Evolutionary conservation across 2,888 invertebrate genomes (phyloP).

Genomic region (Muscina levida): DNA sequence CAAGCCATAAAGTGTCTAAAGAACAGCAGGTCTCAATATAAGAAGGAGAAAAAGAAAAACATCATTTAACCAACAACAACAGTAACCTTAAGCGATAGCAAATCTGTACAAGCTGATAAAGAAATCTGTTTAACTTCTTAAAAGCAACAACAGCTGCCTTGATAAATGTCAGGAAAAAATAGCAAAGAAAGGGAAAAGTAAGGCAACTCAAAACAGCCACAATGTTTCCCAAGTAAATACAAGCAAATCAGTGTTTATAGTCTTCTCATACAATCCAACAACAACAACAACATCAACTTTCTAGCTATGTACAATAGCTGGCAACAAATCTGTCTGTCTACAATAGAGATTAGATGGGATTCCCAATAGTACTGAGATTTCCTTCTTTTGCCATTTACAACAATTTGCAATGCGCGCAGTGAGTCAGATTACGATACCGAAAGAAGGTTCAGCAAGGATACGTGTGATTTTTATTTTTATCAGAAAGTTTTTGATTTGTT

Average conservation of each 20-base stretch:
- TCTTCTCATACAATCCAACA: conserved; percentile 17
- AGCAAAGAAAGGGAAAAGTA: too few relatives aligned
- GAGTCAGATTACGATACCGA: too few relatives aligned
- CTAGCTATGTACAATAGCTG: too few relatives aligned
- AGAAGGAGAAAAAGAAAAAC: neutral
- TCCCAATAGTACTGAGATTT: conserved; percentile 27
- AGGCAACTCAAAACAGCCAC: neutral
- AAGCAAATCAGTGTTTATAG: conserved; percentile 48
- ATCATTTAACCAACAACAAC: neutral
- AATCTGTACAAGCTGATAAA: conserved; percentile 6
- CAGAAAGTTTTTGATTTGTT: too few relatives aligned
- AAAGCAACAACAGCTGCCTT: conserved; percentile 11
- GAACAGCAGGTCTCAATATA: conserved; percentile 42
- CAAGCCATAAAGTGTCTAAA: conserved; percentile 43
- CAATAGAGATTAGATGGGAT: conserved; percentile 46
- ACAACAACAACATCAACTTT: neutral
- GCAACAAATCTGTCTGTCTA: conserved; percentile 42
- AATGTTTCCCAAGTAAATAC: neutral
- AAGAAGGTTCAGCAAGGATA: too few relatives aligned
- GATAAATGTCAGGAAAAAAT: too few relatives aligned
- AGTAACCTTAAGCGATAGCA: neutral
- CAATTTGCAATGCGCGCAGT: too few relatives aligned
- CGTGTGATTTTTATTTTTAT: too few relatives aligned
- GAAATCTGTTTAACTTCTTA: conserved; percentile 34
- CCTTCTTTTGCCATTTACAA: neutral